Percentiles rank a stretch among this genome's conserved stretches.
These are phyloP conservation scores for Myodes glareolus DNA, from an alignment of 2,113 vertebrate species.

Conservation along the genomic window DNA sequence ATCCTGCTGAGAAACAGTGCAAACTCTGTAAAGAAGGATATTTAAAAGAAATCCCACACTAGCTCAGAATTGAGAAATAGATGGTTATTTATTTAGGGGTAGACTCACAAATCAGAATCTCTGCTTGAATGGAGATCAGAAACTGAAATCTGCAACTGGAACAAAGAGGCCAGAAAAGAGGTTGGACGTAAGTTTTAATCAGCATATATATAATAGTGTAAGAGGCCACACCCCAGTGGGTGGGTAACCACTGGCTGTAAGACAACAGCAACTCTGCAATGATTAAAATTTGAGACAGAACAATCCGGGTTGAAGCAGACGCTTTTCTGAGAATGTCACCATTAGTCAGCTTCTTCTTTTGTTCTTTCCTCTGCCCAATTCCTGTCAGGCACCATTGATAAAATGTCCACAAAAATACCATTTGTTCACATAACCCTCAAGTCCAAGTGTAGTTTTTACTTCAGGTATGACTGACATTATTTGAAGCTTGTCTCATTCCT, in stretches of 20 bases:
- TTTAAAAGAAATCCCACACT: no score
- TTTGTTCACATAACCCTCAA: neutral
- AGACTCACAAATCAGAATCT: no score
- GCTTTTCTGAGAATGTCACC: neutral
- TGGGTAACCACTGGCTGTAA: no score
- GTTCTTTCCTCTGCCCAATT: neutral
- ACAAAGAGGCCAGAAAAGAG: no score
- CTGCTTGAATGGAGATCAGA: no score
- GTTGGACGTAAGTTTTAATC: no score
- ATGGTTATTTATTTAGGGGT: no score
- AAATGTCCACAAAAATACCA: neutral
- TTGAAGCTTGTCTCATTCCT: neutral
- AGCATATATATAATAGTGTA: no score
- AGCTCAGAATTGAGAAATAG: no score
- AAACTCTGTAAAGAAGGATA: no score
- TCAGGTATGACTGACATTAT: neutral
- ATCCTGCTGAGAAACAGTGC: fast-evolving
- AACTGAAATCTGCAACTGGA: no score
- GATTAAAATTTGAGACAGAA: neutral
- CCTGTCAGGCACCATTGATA: neutral
- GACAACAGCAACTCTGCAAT: neutral
- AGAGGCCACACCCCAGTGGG: no score
- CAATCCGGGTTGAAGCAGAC: neutral
- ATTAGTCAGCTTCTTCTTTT: neutral
- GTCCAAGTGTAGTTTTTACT: neutral